Percentiles rank a stretch among this genome's conserved stretches.
Conservation (phyloP, 2,888 invertebrate genomes). For the Chrysopilus asiliformis region DNA sequence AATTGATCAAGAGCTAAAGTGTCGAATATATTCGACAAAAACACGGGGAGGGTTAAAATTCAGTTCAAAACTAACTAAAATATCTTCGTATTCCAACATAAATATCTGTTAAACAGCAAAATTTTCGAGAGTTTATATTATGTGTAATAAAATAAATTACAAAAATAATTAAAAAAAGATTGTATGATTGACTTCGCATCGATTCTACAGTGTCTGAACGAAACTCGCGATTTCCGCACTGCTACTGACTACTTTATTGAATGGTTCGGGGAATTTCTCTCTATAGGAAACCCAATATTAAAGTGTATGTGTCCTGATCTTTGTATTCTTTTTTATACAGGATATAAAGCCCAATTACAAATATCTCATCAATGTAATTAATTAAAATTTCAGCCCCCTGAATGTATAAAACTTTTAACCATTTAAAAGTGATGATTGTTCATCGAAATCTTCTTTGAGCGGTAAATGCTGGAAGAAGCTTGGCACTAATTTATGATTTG, state of each 20-base stretch:
- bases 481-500: slow-evolving; percentile 49
- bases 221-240: slow-evolving; percentile 27
- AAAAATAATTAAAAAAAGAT: too few relatives aligned
- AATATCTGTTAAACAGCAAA: too few relatives aligned
- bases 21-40: too few relatives aligned
- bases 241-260: slow-evolving; percentile 35
- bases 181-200: too few relatives aligned
- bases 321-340: slow-evolving; percentile 43
- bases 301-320: slow-evolving; percentile 20
- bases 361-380: slow-evolving; percentile 40
- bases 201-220: too few relatives aligned
- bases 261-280: slow-evolving; percentile 44
- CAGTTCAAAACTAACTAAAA: too few relatives aligned
- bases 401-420: slow-evolving; percentile 48
- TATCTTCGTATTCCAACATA: too few relatives aligned
- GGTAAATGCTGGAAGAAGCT: slow-evolving; percentile 57
- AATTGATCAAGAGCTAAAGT: too few relatives aligned
- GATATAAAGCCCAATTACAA: slow-evolving; percentile 42
- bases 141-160: too few relatives aligned
- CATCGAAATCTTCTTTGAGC: slow-evolving; percentile 57
- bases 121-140: too few relatives aligned
- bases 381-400: slow-evolving; percentile 44
- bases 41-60: too few relatives aligned
- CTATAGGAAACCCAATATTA: slow-evolving; percentile 40
- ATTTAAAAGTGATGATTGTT: slow-evolving; percentile 55